These are phyloP conservation scores for Cavia aperea DNA, from an alignment of 2,113 vertebrate species.

Conservation along the genomic window DNA sequence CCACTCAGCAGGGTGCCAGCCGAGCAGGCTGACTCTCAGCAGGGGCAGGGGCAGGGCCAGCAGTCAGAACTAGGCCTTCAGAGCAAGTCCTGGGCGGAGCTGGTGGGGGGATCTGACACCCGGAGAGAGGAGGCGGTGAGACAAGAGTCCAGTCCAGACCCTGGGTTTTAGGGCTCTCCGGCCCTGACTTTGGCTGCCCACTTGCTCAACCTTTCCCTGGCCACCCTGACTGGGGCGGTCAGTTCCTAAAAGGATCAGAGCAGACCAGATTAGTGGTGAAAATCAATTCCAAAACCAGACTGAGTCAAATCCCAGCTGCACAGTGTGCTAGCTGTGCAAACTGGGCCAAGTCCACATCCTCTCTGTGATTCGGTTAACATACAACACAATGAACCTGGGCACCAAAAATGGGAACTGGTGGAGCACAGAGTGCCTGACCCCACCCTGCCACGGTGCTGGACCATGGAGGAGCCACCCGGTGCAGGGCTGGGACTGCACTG, in stretches of 20 bases:
- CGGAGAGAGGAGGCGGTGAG: neutral
- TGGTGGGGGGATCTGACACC: no score
- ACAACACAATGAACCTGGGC: neutral
- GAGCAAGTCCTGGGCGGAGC: neutral
- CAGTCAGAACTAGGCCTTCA: neutral
- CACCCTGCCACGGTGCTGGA: neutral
- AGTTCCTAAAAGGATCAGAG: neutral
- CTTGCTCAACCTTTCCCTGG: neutral
- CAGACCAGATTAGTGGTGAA: neutral
- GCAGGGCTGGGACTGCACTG: neutral
- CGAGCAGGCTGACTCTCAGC: neutral
- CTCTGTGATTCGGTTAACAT: neutral
- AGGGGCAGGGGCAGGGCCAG: neutral
- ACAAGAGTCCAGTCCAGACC: neutral
- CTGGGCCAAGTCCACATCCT: neutral
- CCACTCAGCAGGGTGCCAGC: fast-evolving
- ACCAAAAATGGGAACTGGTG: neutral
- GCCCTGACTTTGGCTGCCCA: neutral
- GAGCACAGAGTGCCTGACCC: neutral
- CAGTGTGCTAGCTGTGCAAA: neutral
- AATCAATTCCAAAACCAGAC: neutral
- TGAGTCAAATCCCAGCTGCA: neutral
- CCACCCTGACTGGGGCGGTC: neutral
- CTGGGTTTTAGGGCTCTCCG: fast-evolving
- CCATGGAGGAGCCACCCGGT: neutral